Evolutionary conservation across 1,140 invertebrate genomes (phyloP), one percentile per base, ranked within the genome.

Genomic region (Mya arenaria): DNA sequence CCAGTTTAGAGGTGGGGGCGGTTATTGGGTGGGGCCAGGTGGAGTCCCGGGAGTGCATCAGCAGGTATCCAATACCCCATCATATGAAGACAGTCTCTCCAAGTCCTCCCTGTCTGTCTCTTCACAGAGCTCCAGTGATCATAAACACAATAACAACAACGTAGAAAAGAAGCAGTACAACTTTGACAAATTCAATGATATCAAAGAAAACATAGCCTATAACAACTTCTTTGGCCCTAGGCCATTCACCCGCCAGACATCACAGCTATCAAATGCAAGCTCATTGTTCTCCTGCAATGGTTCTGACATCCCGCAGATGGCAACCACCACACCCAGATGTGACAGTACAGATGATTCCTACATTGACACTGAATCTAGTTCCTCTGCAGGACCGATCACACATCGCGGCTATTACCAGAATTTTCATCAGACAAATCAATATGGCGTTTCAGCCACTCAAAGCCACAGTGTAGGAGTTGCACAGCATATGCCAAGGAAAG

Each of bases 41-140:
- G n/a, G n/a, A n/a, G n/a, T n/a, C n/a, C n/a, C n/a, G n/a, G n/a
- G 48, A 72, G 37, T 32, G 32, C 60, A 63, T 10, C 8, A 23
- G 13, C 44, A 39, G 28, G 13, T 78, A 32, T 34, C 23, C 19
- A 78, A 66, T 17, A 55, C 75, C 17, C 10, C 41, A 23, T 68
- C 63, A 4, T 17, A 56, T 36, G 75, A 78, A 28, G 75, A 78
- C 19, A 78, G 74, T 32, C 39, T 44, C 6, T 48, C 36, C 19
- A 65, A 48, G 34, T 66, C 60, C 19, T 66, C 75, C 1, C 23
- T 66, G n/a, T 78, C 75, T n/a, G 8, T 56, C 10, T 68, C 63
- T 15, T 78, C 75, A 30, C 6, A 23, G 19, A 78, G 75, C 56
- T 78, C 75, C 0, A 37, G 41, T 68, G 75, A 78, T 1, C 52